A percentile compares a stretch with the other conserved stretches of the same genome.
Evolutionary conservation across 1,140 invertebrate genomes (phyloP).

Genomic region (Procambarus virginalis): DNA sequence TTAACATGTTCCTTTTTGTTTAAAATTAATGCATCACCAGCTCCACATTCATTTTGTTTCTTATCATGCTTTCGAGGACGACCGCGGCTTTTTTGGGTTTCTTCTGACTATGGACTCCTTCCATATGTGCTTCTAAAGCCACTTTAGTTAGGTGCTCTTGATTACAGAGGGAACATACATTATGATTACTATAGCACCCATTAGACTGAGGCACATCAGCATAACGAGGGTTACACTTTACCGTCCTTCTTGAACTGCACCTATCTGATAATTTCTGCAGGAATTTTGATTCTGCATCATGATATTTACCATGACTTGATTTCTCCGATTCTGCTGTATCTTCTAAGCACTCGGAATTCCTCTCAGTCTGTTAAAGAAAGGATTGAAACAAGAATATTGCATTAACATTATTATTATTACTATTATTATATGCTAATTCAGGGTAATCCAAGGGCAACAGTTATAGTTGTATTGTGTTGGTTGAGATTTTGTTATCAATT

Average conservation of each 20-base stretch:
- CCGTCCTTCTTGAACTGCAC: background rate
- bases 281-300: background rate
- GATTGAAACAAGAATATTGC: background rate
- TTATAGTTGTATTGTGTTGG: too few relatives aligned
- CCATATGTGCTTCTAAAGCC: conserved; percentile 3
- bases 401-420: background rate
- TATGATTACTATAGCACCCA: background rate
- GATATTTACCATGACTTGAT: background rate
- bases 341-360: background rate
- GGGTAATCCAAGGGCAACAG: too few relatives aligned
- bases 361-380: background rate
- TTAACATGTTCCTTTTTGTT: background rate
- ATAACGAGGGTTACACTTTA: conserved; percentile 2
- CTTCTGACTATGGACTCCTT: background rate
- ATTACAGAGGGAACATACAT: background rate
- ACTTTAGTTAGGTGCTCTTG: background rate
- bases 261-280: background rate
- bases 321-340: background rate
- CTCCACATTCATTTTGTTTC: background rate
- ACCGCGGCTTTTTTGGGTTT: background rate
- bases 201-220: background rate
- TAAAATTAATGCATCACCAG: background rate
- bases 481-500: too few relatives aligned
- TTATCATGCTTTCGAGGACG: background rate
- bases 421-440: too few relatives aligned